These are phyloP conservation scores for Patella vulgata DNA, from an alignment of 1,140 invertebrate species.

Conservation along the genomic window DNA sequence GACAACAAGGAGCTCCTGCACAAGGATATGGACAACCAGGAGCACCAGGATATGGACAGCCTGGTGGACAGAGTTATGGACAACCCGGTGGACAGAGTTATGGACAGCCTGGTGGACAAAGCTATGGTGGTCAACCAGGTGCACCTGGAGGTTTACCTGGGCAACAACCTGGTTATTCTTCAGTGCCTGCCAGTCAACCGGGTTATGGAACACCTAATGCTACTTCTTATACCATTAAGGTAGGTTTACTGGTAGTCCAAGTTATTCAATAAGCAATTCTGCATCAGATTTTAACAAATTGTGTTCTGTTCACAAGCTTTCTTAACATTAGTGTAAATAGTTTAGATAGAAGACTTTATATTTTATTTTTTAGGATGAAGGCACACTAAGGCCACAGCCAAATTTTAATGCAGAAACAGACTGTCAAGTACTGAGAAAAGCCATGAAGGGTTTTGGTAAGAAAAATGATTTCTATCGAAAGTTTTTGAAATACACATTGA, in stretches of 20 bases:
- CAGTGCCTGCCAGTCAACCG: not conserved
- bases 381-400: slow-evolving; percentile 50
- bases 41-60: too few species aligned
- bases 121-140: not conserved
- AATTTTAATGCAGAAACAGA: slow-evolving; percentile 63
- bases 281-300: not conserved
- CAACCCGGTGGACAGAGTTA: slow-evolving; percentile 14
- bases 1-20: slow-evolving; percentile 6
- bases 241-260: not conserved
- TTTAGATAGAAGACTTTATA: too few species aligned
- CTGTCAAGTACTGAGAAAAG: slow-evolving; percentile 59
- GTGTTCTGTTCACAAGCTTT: not conserved
- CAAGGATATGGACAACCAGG: too few species aligned
- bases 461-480: too few species aligned
- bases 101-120: slow-evolving; percentile 5
- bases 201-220: slow-evolving; percentile 12
- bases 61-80: slow-evolving; percentile 11
- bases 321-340: too few species aligned
- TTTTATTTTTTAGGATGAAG: slow-evolving; percentile 50
- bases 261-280: too few species aligned
- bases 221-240: slow-evolving; percentile 9
- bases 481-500: too few species aligned
- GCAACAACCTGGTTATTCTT: slow-evolving; percentile 13
- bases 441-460: slow-evolving; percentile 65
- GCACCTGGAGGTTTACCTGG: not conserved